phyloP scores from a whole-genome alignment of 2,888 invertebrate genomes.

The Drosophila kuntzei region DNA sequence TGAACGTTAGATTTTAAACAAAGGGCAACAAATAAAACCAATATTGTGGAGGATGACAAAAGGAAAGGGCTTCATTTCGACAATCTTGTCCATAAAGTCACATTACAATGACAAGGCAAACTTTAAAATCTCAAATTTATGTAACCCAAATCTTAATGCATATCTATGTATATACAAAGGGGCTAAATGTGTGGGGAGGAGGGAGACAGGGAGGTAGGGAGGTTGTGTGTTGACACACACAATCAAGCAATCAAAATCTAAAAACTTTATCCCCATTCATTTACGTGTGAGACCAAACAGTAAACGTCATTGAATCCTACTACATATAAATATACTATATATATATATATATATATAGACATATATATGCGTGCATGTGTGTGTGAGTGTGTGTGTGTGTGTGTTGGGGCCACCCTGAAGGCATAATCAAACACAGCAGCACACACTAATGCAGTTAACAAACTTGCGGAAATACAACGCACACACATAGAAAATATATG shows the following conservation, averaged over 20 bases:
- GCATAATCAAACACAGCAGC: constrained; percentile 77
- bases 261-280: constrained; percentile 78
- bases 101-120: constrained; percentile 50
- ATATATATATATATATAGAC: neutral
- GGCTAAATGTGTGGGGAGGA: constrained; percentile 26
- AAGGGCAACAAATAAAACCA: constrained; percentile 23
- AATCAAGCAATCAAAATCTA: constrained; percentile 83
- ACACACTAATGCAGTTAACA: constrained; percentile 81
- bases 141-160: constrained; percentile 49
- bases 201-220: neutral
- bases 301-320: constrained; percentile 48
- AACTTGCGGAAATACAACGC: constrained; percentile 70
- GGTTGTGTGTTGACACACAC: constrained; percentile 72
- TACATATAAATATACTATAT: neutral
- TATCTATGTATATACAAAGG: constrained; percentile 7
- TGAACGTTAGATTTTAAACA: constrained; percentile 38
- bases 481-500: constrained; percentile 43
- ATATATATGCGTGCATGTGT: constrained; percentile 3
- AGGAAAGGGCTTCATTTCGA: constrained; percentile 31
- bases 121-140: constrained; percentile 52
- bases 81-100: constrained; percentile 52
- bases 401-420: constrained; percentile 56
- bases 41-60: neutral
- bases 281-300: constrained; percentile 64
- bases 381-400: constrained; percentile 31